These are phyloP conservation scores for Myotis findleyi DNA, from an alignment of 2,797 vertebrate genomes.

Conservation along the genomic window DNA sequence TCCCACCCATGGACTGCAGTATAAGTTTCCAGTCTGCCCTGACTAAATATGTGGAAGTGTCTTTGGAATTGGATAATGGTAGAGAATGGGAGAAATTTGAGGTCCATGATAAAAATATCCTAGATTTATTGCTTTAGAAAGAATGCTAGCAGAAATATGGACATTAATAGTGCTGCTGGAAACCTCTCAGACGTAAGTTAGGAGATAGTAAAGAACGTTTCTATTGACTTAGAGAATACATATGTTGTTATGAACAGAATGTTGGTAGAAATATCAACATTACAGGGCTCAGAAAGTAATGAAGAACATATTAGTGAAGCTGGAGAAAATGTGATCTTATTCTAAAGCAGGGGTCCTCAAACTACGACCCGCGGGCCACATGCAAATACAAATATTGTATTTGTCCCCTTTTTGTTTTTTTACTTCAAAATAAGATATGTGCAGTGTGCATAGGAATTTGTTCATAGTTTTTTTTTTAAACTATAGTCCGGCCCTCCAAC, in stretches of 20 bases:
- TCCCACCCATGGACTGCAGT: not conserved
- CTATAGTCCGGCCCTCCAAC: no score
- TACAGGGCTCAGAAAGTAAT: not conserved
- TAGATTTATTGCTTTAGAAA: not conserved
- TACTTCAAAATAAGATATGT: no score
- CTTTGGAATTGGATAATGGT: not conserved
- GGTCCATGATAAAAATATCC: not conserved
- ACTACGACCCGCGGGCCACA: no score
- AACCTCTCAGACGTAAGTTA: not conserved
- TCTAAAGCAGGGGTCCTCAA: not conserved
- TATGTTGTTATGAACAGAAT: not conserved
- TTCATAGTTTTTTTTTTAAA: no score
- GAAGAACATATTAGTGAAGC: not conserved
- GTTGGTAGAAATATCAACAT: not conserved
- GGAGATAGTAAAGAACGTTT: not conserved
- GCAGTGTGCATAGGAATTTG: no score
- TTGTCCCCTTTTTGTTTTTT: no score
- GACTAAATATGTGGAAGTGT: not conserved
- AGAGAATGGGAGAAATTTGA: not conserved
- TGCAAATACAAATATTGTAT: no score
- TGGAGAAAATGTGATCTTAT: not conserved
- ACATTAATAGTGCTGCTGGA: not conserved
- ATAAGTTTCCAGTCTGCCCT: not conserved
- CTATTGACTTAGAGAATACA: not conserved
- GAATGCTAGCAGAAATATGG: not conserved